Base-by-base conservation (phyloP, 2,888 invertebrate genomes). In the Chirona hameri region DNA sequence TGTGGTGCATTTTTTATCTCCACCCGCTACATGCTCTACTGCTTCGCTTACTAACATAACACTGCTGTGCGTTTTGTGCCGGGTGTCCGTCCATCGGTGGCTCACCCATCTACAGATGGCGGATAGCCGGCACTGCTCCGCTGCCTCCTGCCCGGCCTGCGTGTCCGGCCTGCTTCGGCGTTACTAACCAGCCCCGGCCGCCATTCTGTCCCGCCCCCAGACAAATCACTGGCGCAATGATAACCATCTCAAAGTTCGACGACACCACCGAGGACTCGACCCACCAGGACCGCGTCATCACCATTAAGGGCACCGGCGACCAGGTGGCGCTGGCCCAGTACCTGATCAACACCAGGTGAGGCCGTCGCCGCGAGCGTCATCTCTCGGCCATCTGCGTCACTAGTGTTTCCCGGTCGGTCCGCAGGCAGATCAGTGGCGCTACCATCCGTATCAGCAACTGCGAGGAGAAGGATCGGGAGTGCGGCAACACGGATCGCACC, bases 341-440 rank as follows among this genome's bases (percentile, higher is more conserved):
- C 91, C 95, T 99, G 91, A 99, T 99, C 91, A 98, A 98, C 90
- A 97, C 98, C 94, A 99, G 98, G 98, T 98, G 89, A 93, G 92
- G 91, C 24, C 4, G 15, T 10, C 76, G 39, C 46, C 24, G 76
- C 24, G 21, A 18, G 39, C n/a, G 76, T 21, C 46, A 46, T 46
- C 76, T 76, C 18, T 21, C 46, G 21, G 46, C 39, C 31, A 7
- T 39, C 46, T 2, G 1, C 24, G 24, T 76, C 39, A 76, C 76
- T 21, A 9, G 9, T 39, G 12, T 46, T 10, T 76, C 39, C 39
- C 24, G 46, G 31, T 24, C 2, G 9, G 9, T 46, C 76, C 76
- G 21, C 76, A 89, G 89, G 86, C 89, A 90, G 87, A 86, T 89
- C 84, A 90, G 89, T 84, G 90, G 89, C 85, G 90, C 90, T 84